Base-by-base conservation (phyloP, 2,113 vertebrate genomes). In the Natator depressus region DNA sequence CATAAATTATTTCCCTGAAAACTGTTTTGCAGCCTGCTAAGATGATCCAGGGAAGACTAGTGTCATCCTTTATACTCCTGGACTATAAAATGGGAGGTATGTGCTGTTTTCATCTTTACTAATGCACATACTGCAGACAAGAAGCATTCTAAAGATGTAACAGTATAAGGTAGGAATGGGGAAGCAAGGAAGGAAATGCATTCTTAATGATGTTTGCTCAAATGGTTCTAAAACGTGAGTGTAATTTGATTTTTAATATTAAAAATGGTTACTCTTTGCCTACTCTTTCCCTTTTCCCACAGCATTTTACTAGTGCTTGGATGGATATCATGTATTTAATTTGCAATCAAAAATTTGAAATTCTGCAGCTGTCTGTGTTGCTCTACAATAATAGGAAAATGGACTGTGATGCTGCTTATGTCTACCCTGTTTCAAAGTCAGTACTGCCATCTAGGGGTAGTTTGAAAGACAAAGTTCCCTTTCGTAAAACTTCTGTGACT, bases 381-480 rank as follows among this genome's bases (percentile, higher is more conserved):
- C 10, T 42, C 17, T 49, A 54, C 50, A 54, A 3, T 2, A 80
- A 42, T 62, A 80, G 25, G 10, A 17, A 80, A 65, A 79, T 84
- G 47, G 82, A 20, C 72, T 51, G 6, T 9, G 0, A 0, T 55
- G 19, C 24, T 62, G 20, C 6, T 5, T 29, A 29, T 81, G 25
- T 35, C 53, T 19, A 50, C 2, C 1, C 38, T 42, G 12, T 85
- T 95, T 87, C 78, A 92, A 92, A 59, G 89, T 86, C 54, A 38
- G 16, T 80, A 75, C 53, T 87, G 85, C 94, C 97, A 97, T 93
- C 97, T 97, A 94, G 87, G 76, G 97, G 81, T 54, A 49, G 5
- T 24, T 25, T 4, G 35, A 53, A 75, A 42, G 7, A 92, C 25
- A 7, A 3, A 47, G 8, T 13, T 8, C 31, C 3, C 42, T 62